A percentile compares a stretch with the other conserved stretches of the same genome.
These are phyloP conservation scores for Percopsis omiscomaycus DNA, from an alignment of 2,797 vertebrate genomes.

Conservation along the genomic window DNA sequence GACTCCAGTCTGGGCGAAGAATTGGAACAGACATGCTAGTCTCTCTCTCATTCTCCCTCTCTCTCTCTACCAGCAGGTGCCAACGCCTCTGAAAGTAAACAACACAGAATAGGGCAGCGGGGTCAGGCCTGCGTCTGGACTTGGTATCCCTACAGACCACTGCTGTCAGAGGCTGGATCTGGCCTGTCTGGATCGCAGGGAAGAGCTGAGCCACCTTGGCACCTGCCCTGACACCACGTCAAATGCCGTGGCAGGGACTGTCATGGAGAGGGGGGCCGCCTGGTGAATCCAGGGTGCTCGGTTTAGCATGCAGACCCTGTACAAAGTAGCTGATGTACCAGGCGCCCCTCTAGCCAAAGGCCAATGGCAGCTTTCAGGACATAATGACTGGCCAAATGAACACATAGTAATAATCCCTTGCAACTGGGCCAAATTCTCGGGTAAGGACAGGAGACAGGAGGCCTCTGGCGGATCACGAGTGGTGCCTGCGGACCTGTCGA, in stretches of 20 bases:
- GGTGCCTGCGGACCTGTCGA: slow-evolving; percentile 23
- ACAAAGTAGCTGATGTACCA: slow-evolving; percentile 31
- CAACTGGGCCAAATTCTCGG: slow-evolving; percentile 18
- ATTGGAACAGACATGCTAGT: slow-evolving; percentile 35
- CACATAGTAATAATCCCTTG: slow-evolving; percentile 35
- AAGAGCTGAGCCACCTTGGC: slow-evolving; percentile 53
- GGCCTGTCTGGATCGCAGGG: slow-evolving; percentile 62
- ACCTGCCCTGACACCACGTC: slow-evolving; percentile 64
- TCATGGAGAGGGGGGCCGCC: slow-evolving; percentile 53
- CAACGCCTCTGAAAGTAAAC: slow-evolving; percentile 71
- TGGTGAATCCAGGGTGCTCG: slow-evolving; percentile 35
- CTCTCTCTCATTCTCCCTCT: slow-evolving; percentile 12
- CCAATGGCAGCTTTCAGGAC: slow-evolving; percentile 16
- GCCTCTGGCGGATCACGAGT: slow-evolving; percentile 11
- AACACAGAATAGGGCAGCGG: slow-evolving; percentile 64
- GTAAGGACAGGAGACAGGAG: slow-evolving; percentile 13
- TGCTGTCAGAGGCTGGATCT: slow-evolving; percentile 69
- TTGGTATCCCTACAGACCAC: slow-evolving; percentile 66
- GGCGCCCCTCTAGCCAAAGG: slow-evolving; percentile 41
- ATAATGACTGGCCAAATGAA: slow-evolving; percentile 38
- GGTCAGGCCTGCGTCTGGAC: slow-evolving; percentile 69
- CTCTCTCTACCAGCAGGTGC: slow-evolving; percentile 49
- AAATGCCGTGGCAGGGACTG: slow-evolving; percentile 55
- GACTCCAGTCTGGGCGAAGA: slow-evolving; percentile 62
- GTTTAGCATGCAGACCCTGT: slow-evolving; percentile 59